Evolutionary conservation across 1,140 invertebrate genomes (phyloP).

Genomic region (Zelostemma sp.): DNA sequence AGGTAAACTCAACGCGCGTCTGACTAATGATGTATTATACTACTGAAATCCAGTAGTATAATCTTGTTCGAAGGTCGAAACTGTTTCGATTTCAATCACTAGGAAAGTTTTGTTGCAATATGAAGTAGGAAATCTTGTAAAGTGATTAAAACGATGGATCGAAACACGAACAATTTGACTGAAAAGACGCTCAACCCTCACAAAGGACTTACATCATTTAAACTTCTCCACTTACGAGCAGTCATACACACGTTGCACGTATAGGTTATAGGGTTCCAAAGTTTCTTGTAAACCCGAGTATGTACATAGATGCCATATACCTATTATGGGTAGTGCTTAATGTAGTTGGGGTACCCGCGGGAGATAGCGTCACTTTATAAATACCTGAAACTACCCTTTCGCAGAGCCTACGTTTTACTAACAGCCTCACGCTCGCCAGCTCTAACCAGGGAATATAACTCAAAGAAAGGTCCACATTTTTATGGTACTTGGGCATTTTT

Average conservation of each 20-base stretch:
- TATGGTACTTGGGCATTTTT: conserved; percentile 54
- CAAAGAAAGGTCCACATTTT: conserved; percentile 60
- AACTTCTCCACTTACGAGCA: conserved; percentile 33
- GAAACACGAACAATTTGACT: no score
- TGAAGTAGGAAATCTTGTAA: no score
- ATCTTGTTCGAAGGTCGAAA: no score
- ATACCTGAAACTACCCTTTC: conserved; percentile 35
- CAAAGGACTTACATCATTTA: conserved; percentile 9
- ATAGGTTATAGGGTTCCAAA: conserved; percentile 30
- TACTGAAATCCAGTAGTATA: no score
- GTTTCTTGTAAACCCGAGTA: conserved; percentile 44
- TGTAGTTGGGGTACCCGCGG: conserved; percentile 42
- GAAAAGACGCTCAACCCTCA: neutral
- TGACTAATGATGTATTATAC: neutral
- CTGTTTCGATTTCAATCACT: no score
- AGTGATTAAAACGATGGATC: no score
- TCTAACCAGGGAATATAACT: conserved; percentile 52
- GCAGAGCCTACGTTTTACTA: conserved; percentile 13
- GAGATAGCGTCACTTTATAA: conserved; percentile 51
- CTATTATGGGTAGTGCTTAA: conserved; percentile 50
- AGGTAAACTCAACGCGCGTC: no score
- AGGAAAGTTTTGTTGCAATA: no score
- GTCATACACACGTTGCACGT: conserved; percentile 29
- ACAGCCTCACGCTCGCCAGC: conserved; percentile 14
- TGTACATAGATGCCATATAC: conserved; percentile 23